Evolutionary conservation across 1,140 invertebrate species (phyloP), one percentile per base, ranked within the genome.

Genomic region (Macrobrachium rosenbergii): DNA sequence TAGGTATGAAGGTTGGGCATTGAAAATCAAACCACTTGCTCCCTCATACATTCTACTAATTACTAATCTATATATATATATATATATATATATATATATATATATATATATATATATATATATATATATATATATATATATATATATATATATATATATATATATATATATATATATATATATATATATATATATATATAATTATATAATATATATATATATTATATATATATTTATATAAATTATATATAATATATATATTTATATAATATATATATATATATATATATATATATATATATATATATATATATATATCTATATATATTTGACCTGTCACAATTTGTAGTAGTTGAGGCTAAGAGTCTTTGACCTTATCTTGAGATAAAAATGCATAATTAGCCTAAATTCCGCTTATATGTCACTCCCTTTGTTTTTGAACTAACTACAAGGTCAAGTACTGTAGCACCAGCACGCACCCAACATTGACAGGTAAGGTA

Each of bases 171-270:
- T 72, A 23, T n/a, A 28, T 72, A 17, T 10, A 69, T 72, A 28
- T 28, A 72, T 72, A 28, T 8, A 72, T 72, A 69, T 28, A 69
- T 69, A n/a, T 28, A n/a, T n/a, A 69, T n/a, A 69, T 69, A 19
- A n/a, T n/a, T n/a, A 69, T 69, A 69, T n/a, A 14, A 72, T 28
- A 28, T 37, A 72, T 72, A 72, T n/a, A 72, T 72, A 23, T 37
- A 72, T 72, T n/a, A 28, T 72, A 17, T 10, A 69, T 72, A 28
- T 28, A 72, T 72, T 0, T 8, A 72, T 72, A 69, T 28, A 69
- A n/a, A n/a, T n/a, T n/a, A n/a, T n/a, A n/a, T n/a, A n/a, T n/a
- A n/a, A n/a, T n/a, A n/a, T n/a, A n/a, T n/a, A n/a, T n/a, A n/a
- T n/a, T n/a, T n/a, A n/a, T n/a, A 16, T 67, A 14, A 67, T 28